Evolutionary conservation across 1,140 invertebrate species (phyloP).

Genomic region (Drosophila leontia): DNA sequence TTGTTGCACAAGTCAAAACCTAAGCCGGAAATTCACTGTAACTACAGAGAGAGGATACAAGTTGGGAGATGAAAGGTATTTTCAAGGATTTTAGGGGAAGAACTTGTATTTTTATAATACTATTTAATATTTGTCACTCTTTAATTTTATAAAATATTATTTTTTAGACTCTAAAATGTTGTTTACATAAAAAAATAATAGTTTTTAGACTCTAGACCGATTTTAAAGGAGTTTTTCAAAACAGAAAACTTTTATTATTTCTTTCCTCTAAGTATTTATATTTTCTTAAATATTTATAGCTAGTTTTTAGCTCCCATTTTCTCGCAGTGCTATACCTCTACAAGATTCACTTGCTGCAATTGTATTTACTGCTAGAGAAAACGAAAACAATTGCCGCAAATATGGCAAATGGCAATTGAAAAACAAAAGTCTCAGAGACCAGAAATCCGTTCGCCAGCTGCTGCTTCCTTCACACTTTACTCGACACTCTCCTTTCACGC

Average conservation of each 20-base stretch:
- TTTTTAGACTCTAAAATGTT: background rate
- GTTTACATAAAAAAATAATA: background rate
- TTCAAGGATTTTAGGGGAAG: no score
- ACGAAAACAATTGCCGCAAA: constrained; percentile 75
- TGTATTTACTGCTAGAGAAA: constrained; percentile 50
- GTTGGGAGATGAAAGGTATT: background rate
- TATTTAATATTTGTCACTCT: background rate
- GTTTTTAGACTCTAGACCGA: background rate
- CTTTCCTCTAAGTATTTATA: background rate
- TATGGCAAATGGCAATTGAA: constrained; percentile 81
- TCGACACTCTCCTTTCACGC: constrained; percentile 63
- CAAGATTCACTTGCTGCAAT: constrained; percentile 47
- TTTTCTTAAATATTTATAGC: no score
- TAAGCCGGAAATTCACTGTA: constrained; percentile 56
- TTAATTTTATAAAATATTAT: background rate
- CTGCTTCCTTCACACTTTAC: constrained; percentile 15
- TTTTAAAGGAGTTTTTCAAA: background rate
- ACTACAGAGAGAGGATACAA: constrained; percentile 3
- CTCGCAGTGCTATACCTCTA: constrained; percentile 1
- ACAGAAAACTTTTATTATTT: background rate
- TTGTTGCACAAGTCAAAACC: constrained; percentile 46
- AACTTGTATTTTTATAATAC: background rate
- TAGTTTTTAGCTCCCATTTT: background rate
- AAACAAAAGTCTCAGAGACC: constrained; percentile 66
- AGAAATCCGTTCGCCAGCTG: constrained; percentile 64